Evolutionary conservation across 2,797 vertebrate species (phyloP).

Genomic region (Morelia viridis): DNA sequence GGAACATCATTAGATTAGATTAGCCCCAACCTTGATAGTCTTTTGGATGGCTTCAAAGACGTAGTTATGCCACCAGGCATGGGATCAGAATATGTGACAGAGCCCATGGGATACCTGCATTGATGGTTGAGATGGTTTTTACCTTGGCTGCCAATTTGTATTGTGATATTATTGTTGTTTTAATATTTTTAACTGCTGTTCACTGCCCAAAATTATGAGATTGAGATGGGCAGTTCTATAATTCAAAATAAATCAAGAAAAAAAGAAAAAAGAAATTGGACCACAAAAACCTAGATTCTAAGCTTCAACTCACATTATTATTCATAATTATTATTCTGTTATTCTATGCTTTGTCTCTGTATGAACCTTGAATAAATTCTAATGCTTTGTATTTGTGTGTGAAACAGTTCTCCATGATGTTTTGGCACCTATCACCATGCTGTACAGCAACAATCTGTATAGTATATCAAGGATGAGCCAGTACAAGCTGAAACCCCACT

Average conservation of each 20-base stretch:
- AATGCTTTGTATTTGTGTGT: background rate
- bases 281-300: background rate
- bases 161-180: background rate
- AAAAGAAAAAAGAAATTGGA: background rate
- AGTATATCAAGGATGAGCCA: background rate
- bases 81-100: background rate
- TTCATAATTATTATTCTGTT: background rate
- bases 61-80: background rate
- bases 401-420: background rate
- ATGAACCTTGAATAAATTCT: background rate
- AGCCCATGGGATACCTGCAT: background rate
- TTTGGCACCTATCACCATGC: background rate
- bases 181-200: background rate
- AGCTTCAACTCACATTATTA: background rate
- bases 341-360: background rate
- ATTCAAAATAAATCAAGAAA: background rate
- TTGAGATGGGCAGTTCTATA: background rate
- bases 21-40: background rate
- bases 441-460: background rate
- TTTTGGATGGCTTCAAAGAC: background rate
- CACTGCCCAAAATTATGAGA: background rate
- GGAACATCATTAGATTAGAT: background rate
- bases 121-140: background rate
- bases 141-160: background rate
- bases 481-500: background rate